Evolutionary conservation across 2,113 vertebrate genomes (phyloP).

Genomic region (Bucco capensis): DNA sequence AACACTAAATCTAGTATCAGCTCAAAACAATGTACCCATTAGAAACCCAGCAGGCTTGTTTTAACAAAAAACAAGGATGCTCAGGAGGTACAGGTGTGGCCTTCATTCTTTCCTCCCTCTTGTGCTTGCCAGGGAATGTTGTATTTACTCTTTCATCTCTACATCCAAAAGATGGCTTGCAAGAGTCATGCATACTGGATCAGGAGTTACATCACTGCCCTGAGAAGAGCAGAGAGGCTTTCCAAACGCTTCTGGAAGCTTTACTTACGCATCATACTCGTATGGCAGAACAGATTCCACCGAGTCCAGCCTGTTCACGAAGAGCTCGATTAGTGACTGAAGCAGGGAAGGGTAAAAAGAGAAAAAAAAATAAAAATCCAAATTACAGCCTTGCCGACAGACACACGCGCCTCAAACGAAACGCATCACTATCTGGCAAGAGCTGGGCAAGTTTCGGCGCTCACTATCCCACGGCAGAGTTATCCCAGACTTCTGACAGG

Average conservation of each 20-base stretch:
- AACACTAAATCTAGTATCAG: not conserved
- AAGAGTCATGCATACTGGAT: accelerated
- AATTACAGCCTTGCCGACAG: not conserved
- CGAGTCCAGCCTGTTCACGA: slow-evolving; percentile 88
- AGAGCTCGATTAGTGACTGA: slow-evolving; percentile 81
- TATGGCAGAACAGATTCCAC: slow-evolving; percentile 87
- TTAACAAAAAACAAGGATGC: accelerated
- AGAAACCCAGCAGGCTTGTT: not conserved
- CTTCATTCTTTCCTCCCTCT: not conserved
- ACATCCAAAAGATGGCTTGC: not conserved
- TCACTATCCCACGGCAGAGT: not conserved
- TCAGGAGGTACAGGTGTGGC: not conserved
- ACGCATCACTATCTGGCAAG: too few relatives aligned
- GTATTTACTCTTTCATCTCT: not conserved
- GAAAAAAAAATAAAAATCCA: not conserved
- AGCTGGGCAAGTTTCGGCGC: not conserved
- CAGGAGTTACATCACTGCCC: accelerated
- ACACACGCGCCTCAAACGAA: accelerated
- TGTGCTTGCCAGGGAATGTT: not conserved
- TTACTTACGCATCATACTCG: slow-evolving; percentile 88
- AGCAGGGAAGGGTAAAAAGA: not conserved
- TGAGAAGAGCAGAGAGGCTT: not conserved
- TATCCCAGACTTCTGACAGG: not conserved
- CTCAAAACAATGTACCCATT: not conserved
- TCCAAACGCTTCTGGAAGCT: not conserved